Conservation (phyloP, 2,113 vertebrate genomes). For the Semicossyphus pulcher region DNA sequence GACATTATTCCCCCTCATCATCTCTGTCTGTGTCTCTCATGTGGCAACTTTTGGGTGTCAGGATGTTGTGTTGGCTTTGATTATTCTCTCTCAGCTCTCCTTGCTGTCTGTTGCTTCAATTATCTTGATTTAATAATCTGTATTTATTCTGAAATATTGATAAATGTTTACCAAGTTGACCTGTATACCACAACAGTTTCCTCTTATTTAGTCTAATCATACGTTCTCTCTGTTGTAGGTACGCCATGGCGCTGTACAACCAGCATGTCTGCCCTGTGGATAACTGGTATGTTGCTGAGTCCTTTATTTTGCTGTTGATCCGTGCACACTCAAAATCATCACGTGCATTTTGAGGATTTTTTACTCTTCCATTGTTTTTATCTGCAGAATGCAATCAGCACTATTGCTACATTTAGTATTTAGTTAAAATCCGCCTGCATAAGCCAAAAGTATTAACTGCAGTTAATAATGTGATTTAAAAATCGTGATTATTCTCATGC, state of each 20-base stretch:
- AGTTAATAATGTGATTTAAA: not conserved
- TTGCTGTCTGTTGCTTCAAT: too few species aligned
- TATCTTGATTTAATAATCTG: too few species aligned
- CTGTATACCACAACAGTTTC: not conserved
- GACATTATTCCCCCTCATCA: too few species aligned
- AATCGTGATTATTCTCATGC: not conserved
- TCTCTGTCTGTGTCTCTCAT: too few species aligned
- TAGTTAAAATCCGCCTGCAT: not conserved
- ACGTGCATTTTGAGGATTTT: not conserved
- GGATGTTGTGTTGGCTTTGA: too few species aligned
- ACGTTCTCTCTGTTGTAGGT: constrained; percentile 76
- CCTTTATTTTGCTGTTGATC: constrained; percentile 2
- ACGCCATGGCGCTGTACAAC: constrained; percentile 92
- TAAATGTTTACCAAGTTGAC: too few species aligned
- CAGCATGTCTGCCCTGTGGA: constrained; percentile 92
- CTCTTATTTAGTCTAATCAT: too few species aligned
- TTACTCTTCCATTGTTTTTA: not conserved
- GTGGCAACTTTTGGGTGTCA: too few species aligned
- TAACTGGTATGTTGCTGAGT: constrained; percentile 85
- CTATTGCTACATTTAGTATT: not conserved
- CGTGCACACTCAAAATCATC: not conserved
- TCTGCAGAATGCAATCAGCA: constrained; percentile 1
- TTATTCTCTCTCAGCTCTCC: too few species aligned
- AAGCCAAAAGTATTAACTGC: too few species aligned
- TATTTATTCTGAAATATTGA: too few species aligned